These are phyloP conservation scores for Australoheros facetus DNA, from an alignment of 2,797 vertebrate genomes.

Conservation along the genomic window DNA sequence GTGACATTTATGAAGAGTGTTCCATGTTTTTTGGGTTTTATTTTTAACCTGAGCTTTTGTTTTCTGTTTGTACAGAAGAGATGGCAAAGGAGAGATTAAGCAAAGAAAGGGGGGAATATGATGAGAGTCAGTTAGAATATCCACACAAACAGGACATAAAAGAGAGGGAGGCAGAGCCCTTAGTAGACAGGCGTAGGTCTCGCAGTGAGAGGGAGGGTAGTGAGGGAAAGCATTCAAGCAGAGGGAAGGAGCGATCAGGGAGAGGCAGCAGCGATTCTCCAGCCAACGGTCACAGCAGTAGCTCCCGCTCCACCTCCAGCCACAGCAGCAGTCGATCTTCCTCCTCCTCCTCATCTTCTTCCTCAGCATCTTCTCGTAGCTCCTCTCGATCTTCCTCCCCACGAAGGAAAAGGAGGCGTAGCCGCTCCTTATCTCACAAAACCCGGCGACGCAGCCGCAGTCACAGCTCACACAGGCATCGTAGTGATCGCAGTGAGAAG, in stretches of 20 bases:
- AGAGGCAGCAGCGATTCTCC: constrained; percentile 81
- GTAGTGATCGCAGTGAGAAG: constrained; percentile 86
- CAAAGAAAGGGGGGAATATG: constrained; percentile 91
- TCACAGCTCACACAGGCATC: constrained; percentile 88
- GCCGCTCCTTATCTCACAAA: constrained; percentile 88
- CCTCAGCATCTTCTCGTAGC: constrained; percentile 90
- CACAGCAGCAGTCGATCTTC: constrained; percentile 88
- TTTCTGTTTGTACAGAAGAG: constrained; percentile 84
- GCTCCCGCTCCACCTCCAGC: constrained; percentile 88
- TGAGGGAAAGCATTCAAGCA: constrained; percentile 86
- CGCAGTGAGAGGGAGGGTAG: constrained; percentile 85
- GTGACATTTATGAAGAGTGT: neutral
- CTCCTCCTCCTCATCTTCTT: constrained; percentile 90
- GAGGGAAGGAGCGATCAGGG: constrained; percentile 87
- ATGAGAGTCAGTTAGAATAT: constrained; percentile 87
- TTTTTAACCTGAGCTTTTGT: constrained; percentile 10
- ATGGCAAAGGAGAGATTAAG: constrained; percentile 86
- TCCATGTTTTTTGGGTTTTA: neutral
- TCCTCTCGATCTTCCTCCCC: constrained; percentile 93
- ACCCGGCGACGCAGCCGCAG: constrained; percentile 89
- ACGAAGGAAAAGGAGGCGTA: constrained; percentile 90
- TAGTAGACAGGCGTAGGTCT: constrained; percentile 90
- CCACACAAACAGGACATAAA: constrained; percentile 88
- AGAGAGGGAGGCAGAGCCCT: constrained; percentile 87
- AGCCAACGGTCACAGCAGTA: constrained; percentile 89